Base-by-base conservation (phyloP, 2,797 vertebrate species). In the Melanotaenia parkinsoni region DNA sequence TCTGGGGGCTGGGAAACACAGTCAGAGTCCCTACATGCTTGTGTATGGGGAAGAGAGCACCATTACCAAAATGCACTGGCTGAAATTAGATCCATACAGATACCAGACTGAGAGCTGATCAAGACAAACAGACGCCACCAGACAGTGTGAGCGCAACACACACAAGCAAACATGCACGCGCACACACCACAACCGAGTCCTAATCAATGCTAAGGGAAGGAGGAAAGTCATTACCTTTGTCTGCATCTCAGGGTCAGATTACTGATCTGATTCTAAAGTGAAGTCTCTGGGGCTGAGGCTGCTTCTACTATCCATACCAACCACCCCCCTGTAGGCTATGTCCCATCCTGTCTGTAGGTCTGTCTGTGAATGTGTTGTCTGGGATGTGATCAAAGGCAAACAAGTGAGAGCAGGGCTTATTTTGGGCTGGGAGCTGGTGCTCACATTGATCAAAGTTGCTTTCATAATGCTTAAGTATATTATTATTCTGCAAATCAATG, bases 91-190 rank as follows among this genome's bases (percentile, higher is more conserved):
- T 94, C 91, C 91, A 92, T 85, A 87, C 84, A 93, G 90, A 92
- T 91, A 90, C 93, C 93, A 95, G 94, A 95, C 94, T 92, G 91
- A 90, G 92, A 91, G 93, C 92, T 93, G 94, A 94, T 94, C 94
- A 94, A 95, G 93, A 95, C 94, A 93, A 92, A 89, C 90, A 92
- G 94, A 95, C 94, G 94, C 95, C 94, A 94, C 92, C 92, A 93
- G 92, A 93, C 92, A 91, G 83, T 70, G 82, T 9, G 77, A 78
- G 81, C 62, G 77, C 77, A 75, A 73, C 76, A 63, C 72, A 81
- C 84, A 79, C 88, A 70, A 26, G 12, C 11, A 26, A 62, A 67
- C 66, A 58, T 68, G 40, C 67, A 80, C 64, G 28, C 45, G 22
- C 79, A 65, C 88, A 69, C 81, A 66, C 74, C 76, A 72, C 82